Evolutionary conservation across 2,113 vertebrate genomes (phyloP).

Genomic region (Hydrochoerus hydrochaeris): DNA sequence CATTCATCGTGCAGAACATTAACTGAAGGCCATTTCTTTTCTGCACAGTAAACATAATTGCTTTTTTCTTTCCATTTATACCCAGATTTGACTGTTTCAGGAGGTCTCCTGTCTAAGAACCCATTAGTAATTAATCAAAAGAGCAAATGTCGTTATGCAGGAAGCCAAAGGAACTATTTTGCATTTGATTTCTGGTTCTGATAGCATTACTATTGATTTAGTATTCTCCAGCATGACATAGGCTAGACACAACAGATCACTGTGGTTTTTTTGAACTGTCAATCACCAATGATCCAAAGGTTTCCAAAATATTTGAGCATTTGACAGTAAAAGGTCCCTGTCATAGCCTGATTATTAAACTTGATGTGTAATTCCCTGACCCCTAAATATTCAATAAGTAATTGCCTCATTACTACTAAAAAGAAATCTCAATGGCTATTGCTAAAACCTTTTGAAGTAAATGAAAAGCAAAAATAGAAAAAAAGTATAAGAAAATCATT

Average conservation of each 20-base stretch:
- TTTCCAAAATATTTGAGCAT: slow-evolving; percentile 77
- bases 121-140: slow-evolving; percentile 91
- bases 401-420: background rate
- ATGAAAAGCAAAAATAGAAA: background rate
- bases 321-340: background rate
- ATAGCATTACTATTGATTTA: slow-evolving; percentile 92
- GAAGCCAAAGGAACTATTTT: slow-evolving; percentile 88
- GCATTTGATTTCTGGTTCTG: slow-evolving; percentile 92
- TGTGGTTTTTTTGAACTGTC: slow-evolving; percentile 88
- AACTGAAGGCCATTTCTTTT: slow-evolving; percentile 58
- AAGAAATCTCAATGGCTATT: slow-evolving; percentile 27
- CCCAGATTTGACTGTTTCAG: slow-evolving; percentile 69
- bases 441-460: background rate
- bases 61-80: slow-evolving; percentile 64
- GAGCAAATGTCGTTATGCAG: slow-evolving; percentile 88
- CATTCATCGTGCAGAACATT: background rate
- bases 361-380: slow-evolving; percentile 67
- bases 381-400: slow-evolving; percentile 30
- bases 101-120: slow-evolving; percentile 81
- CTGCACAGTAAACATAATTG: slow-evolving; percentile 21
- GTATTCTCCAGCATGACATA: slow-evolving; percentile 84
- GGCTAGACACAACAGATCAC: slow-evolving; percentile 89
- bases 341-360: slow-evolving; percentile 37
- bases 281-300: slow-evolving; percentile 86
- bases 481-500: background rate